Conservation (phyloP, 30 jellyfish, hydroid and myxozoan genomes). For the Rhopilema esculentum region DNA sequence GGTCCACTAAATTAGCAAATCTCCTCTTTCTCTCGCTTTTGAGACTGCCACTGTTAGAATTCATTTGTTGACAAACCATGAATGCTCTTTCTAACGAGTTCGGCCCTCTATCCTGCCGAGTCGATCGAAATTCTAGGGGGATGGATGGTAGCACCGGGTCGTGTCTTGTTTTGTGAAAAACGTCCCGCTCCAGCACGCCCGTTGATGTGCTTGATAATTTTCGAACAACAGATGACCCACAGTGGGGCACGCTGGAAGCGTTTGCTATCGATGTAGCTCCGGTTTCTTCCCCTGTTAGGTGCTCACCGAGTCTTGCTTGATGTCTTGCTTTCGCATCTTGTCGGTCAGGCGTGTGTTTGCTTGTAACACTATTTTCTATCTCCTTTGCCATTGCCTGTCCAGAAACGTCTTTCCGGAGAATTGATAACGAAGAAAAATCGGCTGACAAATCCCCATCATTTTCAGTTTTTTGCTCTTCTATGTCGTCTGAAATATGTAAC, state of each 20-base stretch:
- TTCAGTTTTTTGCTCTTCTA: background rate
- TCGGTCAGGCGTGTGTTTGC: background rate
- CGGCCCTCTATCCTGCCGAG: constrained; percentile 2
- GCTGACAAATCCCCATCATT: background rate
- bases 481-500: background rate
- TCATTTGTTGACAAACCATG: constrained; percentile 35
- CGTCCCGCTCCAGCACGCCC: background rate
- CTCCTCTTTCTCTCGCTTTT: constrained; percentile 62
- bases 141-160: constrained; percentile 40
- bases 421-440: background rate
- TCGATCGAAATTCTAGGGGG: constrained; percentile 39
- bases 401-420: background rate
- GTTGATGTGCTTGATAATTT: background rate
- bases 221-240: background rate
- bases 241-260: background rate
- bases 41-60: constrained; percentile 23
- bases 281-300: background rate
- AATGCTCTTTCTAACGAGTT: constrained; percentile 50
- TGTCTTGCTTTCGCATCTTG: too few species aligned
- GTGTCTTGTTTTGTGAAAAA: background rate
- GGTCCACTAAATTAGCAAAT: constrained; percentile 51
- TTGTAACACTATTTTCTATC: background rate
- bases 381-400: background rate
- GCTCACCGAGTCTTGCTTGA: too few species aligned
- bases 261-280: background rate